phyloP scores from a whole-genome alignment of 2,888 invertebrate genomes.

The Meliscaeva auricollis region DNA sequence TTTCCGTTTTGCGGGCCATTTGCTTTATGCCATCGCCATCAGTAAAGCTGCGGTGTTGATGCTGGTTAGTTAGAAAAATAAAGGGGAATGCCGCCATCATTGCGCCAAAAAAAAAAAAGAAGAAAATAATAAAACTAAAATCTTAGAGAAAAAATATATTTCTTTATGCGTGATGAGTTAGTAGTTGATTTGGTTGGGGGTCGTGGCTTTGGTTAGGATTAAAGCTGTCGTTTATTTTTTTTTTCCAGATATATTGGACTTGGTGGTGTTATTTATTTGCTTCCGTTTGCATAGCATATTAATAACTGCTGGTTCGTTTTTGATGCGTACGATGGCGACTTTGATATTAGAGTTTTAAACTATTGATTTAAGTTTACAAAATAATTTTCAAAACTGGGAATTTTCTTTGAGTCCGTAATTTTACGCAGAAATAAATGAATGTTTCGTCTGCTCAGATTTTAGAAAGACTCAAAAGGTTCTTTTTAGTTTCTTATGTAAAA shows the following conservation, averaged over 20 bases:
- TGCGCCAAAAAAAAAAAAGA: slow-evolving; percentile 3
- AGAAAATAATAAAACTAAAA: neutral
- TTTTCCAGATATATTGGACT: neutral
- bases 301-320: neutral
- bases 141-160: slow-evolving; percentile 22
- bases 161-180: slow-evolving; percentile 2
- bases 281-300: neutral
- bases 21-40: slow-evolving; percentile 15
- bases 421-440: too few species aligned
- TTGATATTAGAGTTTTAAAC: too few species aligned
- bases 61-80: slow-evolving; percentile 28
- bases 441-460: too few species aligned
- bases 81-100: slow-evolving; percentile 6
- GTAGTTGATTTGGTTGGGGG: neutral
- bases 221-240: neutral
- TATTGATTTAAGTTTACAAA: too few species aligned
- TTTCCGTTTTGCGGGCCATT: slow-evolving; percentile 68
- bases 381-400: too few species aligned
- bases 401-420: too few species aligned
- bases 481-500: too few species aligned
- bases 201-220: neutral
- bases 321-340: too few species aligned
- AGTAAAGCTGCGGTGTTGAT: neutral
- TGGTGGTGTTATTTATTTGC: slow-evolving; percentile 7
- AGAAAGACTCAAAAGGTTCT: too few species aligned